Evolutionary conservation across 2,888 invertebrate genomes (phyloP).

Genomic region (Pseudococcus jackbeardsleyi): DNA sequence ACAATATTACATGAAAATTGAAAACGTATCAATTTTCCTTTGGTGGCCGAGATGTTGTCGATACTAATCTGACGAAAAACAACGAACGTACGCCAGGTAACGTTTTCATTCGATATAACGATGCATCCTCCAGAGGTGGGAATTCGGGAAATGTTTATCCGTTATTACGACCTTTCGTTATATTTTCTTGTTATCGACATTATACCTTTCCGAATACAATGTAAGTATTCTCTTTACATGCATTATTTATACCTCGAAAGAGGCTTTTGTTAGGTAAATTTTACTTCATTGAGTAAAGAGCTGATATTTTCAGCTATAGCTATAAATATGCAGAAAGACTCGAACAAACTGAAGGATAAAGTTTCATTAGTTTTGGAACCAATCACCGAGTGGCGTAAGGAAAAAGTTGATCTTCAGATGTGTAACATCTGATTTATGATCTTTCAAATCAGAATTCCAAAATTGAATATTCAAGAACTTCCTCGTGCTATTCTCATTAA

Average conservation of each 20-base stretch:
- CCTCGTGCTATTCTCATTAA: too few relatives aligned
- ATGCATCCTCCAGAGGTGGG: conserved; percentile 61
- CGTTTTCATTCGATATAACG: conserved; percentile 51
- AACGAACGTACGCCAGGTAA: neutral
- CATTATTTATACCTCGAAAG: conserved; percentile 40
- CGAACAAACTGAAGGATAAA: too few relatives aligned
- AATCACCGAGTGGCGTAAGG: too few relatives aligned
- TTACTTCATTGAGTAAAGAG: neutral
- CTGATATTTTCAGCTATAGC: neutral
- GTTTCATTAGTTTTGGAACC: too few relatives aligned
- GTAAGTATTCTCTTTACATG: conserved; percentile 51
- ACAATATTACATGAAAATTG: conserved; percentile 27
- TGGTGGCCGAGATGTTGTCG: neutral
- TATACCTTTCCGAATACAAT: conserved; percentile 41
- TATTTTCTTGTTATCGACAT: conserved; percentile 63
- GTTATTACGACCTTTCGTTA: conserved; percentile 57
- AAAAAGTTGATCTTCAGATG: too few relatives aligned
- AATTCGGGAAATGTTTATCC: conserved; percentile 59
- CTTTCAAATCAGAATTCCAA: too few relatives aligned
- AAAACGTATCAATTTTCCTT: conserved; percentile 6
- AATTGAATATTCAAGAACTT: too few relatives aligned
- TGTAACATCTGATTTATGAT: too few relatives aligned
- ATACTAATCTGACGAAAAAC: conserved; percentile 3
- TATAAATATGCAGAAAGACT: too few relatives aligned
- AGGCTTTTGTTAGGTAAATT: conserved; percentile 14